Percentiles rank a stretch among this genome's conserved stretches.
Evolutionary conservation across 2,797 vertebrate species (phyloP).

Genomic region (Neosilurus mollespiculum): DNA sequence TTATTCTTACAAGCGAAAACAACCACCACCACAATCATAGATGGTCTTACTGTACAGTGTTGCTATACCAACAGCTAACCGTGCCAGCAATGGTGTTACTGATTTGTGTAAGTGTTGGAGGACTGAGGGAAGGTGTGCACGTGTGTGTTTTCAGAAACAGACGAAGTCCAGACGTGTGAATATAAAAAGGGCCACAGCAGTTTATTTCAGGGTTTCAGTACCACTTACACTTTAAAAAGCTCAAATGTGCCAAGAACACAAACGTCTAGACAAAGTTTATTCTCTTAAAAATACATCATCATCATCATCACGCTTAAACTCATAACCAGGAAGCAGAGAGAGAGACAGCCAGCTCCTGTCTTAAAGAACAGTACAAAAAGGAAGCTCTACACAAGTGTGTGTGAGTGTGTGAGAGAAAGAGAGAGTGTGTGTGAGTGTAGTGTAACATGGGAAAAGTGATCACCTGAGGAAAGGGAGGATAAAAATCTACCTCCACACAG

Average conservation of each 20-base stretch:
- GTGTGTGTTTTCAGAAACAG: neutral
- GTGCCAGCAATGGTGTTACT: too few relatives aligned
- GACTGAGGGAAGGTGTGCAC: neutral
- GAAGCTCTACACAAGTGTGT: constrained; percentile 42
- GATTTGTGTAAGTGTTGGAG: neutral
- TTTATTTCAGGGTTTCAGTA: constrained; percentile 67
- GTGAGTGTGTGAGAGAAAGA: constrained; percentile 29
- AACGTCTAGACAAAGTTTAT: constrained; percentile 77
- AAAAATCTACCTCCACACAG: constrained; percentile 57
- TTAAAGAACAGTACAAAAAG: constrained; percentile 58
- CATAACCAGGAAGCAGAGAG: constrained; percentile 67
- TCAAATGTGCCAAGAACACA: constrained; percentile 75
- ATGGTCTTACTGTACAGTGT: neutral
- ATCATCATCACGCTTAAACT: constrained; percentile 64
- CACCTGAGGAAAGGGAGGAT: constrained; percentile 58
- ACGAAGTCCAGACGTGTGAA: neutral
- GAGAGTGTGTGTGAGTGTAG: constrained; percentile 6
- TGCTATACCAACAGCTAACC: neutral
- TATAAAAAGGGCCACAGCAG: constrained; percentile 66
- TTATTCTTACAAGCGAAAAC: too few relatives aligned
- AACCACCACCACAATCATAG: too few relatives aligned
- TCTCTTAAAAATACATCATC: constrained; percentile 78
- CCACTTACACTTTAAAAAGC: constrained; percentile 52
- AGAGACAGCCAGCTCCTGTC: constrained; percentile 51
- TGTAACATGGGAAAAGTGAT: constrained; percentile 40